These are phyloP conservation scores for Uloborus plumipes DNA, from an alignment of 2,888 invertebrate genomes.

Conservation along the genomic window DNA sequence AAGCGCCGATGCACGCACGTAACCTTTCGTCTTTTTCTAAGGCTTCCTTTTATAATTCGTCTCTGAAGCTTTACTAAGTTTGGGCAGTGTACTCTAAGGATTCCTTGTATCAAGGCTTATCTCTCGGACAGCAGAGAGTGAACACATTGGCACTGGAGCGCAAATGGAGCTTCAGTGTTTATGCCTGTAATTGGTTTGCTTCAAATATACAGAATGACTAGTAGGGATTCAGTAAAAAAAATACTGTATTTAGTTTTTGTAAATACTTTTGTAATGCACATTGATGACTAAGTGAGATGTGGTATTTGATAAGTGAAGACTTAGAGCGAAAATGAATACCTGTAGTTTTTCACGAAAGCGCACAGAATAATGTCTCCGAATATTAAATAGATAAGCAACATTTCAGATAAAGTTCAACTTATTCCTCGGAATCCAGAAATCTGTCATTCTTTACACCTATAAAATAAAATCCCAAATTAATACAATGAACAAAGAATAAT, in stretches of 20 bases:
- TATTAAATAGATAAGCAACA: slow-evolving; percentile 57
- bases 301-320: no score
- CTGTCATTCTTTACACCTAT: no score
- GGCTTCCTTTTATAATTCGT: slow-evolving; percentile 61
- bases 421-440: not conserved
- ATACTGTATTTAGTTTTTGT: not conserved
- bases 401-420: slow-evolving; percentile 21
- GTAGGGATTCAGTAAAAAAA: not conserved
- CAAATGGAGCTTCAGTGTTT: no score
- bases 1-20: slow-evolving; percentile 45
- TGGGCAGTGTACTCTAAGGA: slow-evolving; percentile 36
- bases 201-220: no score
- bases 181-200: no score
- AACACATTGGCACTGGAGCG: not conserved
- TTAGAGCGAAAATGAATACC: slow-evolving; percentile 29
- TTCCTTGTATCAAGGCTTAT: slow-evolving; percentile 28
- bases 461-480: not conserved
- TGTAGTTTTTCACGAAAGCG: slow-evolving; percentile 55
- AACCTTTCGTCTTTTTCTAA: slow-evolving; percentile 26
- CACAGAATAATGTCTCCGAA: slow-evolving; percentile 54
- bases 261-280: not conserved
- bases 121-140: not conserved
- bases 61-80: slow-evolving; percentile 62
- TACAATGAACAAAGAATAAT: no score
- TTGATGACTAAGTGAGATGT: no score